A percentile compares a stretch with the other conserved stretches of the same genome.
Conservation (phyloP, 2,797 vertebrate species). For the Eulemur rubriventer region DNA sequence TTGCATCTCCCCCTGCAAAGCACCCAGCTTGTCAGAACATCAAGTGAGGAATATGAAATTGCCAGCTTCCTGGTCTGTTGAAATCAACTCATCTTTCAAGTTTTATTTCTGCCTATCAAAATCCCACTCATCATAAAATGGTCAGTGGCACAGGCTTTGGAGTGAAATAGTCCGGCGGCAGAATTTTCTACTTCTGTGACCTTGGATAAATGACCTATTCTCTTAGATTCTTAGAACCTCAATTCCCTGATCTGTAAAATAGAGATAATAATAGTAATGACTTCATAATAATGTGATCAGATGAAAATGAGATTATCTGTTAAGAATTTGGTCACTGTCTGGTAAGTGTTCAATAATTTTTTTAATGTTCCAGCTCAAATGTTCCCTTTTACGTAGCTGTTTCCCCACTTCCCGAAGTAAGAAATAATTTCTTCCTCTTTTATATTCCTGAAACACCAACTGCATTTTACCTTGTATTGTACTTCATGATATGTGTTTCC, state of each 20-base stretch:
- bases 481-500: not conserved
- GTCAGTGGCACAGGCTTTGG: not conserved
- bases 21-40: not conserved
- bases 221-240: conserved; percentile 24
- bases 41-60: not conserved
- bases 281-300: not conserved
- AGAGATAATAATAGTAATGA: conserved; percentile 23
- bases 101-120: conserved; percentile 42
- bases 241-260: not conserved
- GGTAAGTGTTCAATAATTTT: not conserved
- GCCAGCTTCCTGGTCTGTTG: not conserved
- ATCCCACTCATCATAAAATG: not conserved
- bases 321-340: conserved; percentile 12
- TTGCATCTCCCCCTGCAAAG: not conserved
- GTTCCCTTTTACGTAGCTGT: not conserved
- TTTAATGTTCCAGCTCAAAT: not conserved
- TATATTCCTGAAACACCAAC: not conserved
- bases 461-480: not conserved
- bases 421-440: conserved; percentile 23
- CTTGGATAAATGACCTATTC: not conserved
- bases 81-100: not conserved
- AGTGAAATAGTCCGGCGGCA: not conserved
- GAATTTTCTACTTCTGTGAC: not conserved
- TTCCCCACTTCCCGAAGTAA: not conserved
- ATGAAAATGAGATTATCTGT: conserved; percentile 9